phyloP scores from a whole-genome alignment of 2,797 vertebrate genomes.

The Trichosurus vulpecula region DNA sequence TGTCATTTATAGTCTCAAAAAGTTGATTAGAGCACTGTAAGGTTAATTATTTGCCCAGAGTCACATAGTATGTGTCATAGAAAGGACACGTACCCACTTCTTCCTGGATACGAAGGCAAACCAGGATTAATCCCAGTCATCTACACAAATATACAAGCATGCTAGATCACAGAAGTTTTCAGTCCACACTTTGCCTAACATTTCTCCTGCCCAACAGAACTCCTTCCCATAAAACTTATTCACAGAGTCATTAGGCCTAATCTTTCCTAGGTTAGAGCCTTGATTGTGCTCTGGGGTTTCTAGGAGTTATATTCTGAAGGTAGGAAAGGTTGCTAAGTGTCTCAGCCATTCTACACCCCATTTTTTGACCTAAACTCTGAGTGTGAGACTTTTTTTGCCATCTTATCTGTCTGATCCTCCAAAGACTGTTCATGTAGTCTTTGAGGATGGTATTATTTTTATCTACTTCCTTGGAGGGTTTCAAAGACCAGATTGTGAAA shows the following conservation, averaged over 20 bases:
- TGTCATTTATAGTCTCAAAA: not conserved
- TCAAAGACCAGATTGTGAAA: not conserved
- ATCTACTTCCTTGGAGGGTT: not conserved
- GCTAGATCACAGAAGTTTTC: not conserved
- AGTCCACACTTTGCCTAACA: not conserved
- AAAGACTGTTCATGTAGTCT: not conserved
- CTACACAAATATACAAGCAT: not conserved
- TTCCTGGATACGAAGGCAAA: not conserved
- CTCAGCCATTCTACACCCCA: not conserved
- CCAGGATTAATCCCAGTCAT: not conserved
- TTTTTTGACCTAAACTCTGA: not conserved
- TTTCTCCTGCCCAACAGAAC: not conserved
- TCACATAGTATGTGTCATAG: not conserved
- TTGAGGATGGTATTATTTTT: not conserved
- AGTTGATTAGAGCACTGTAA: not conserved
- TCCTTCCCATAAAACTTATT: not conserved
- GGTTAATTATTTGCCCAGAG: not conserved
- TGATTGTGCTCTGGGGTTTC: not conserved
- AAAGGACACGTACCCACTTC: not conserved
- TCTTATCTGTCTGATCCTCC: not conserved
- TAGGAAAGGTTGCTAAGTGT: not conserved
- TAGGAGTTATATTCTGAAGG: not conserved
- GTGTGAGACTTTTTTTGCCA: not conserved
- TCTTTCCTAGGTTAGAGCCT: not conserved
- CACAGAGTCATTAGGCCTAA: not conserved